Percentiles rank a stretch among this genome's conserved stretches.
Evolutionary conservation across 53 echinoderm and acorn worm species (phyloP).

Genomic region (Paracentrotus lividus): DNA sequence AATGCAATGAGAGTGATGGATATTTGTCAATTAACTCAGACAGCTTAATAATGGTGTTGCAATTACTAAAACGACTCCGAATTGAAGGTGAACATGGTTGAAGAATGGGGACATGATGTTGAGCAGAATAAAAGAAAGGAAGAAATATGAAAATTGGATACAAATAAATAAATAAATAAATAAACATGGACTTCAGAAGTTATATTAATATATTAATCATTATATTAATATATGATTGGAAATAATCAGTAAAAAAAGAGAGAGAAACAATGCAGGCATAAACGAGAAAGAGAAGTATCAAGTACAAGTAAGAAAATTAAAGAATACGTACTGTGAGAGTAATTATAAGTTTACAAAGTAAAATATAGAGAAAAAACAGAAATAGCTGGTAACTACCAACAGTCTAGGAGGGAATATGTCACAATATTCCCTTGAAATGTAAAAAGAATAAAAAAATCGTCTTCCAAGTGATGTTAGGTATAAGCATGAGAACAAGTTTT

Average conservation of each 20-base stretch:
- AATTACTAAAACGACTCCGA: neutral
- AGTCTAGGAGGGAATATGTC: neutral
- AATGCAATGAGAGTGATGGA: neutral
- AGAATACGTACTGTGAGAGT: neutral
- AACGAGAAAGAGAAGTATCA: neutral
- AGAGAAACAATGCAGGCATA: neutral
- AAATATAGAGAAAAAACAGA: neutral
- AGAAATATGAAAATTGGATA: neutral
- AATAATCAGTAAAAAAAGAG: neutral
- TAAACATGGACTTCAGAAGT: neutral
- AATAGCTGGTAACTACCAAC: neutral
- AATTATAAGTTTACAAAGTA: neutral
- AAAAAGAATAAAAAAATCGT: neutral
- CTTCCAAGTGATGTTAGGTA: neutral
- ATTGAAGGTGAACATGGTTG: neutral
- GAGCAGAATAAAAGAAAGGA: neutral
- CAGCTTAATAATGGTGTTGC: neutral
- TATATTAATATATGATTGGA: neutral
- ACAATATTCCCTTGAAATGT: neutral
- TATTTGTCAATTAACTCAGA: neutral
- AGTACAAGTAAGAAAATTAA: neutral
- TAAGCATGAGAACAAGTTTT: neutral
- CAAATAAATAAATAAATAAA: neutral
- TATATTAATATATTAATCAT: too few relatives aligned
- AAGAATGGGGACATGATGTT: neutral